Percentiles rank a stretch among this genome's conserved stretches.
phyloP scores from a whole-genome alignment of 2,888 invertebrate genomes.

The Nezara viridula region DNA sequence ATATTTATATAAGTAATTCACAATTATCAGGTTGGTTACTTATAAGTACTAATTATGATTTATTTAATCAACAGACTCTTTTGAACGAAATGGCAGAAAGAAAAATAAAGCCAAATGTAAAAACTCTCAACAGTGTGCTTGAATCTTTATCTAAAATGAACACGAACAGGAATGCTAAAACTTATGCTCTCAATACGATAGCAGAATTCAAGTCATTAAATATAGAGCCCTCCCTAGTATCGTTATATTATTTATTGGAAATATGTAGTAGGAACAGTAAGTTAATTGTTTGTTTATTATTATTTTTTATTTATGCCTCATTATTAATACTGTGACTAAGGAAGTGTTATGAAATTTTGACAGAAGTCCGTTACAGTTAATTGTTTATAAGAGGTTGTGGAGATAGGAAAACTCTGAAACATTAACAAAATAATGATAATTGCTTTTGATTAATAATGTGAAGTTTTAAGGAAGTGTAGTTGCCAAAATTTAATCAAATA shows the following conservation, averaged over 20 bases:
- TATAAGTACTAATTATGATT: background rate
- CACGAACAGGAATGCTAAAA: constrained; percentile 69
- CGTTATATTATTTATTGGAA: constrained; percentile 81
- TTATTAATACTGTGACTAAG: no score
- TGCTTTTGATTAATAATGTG: no score
- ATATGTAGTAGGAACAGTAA: constrained; percentile 69
- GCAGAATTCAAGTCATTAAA: constrained; percentile 78
- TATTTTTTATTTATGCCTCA: no score
- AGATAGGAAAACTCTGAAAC: no score
- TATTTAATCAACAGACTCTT: constrained; percentile 70
- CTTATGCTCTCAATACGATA: constrained; percentile 72
- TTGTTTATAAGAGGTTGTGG: no score
- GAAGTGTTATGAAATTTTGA: no score
- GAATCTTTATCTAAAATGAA: constrained; percentile 72
- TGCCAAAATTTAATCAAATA: no score
- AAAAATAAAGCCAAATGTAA: constrained; percentile 76
- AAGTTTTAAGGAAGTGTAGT: no score
- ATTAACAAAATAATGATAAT: no score
- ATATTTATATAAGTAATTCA: background rate
- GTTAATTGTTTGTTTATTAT: background rate
- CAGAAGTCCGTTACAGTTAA: no score
- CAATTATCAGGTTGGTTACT: background rate
- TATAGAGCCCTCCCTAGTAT: constrained; percentile 81
- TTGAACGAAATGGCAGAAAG: constrained; percentile 77
- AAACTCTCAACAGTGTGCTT: constrained; percentile 78